Percentiles rank a stretch among this genome's conserved stretches.
Conservation (phyloP, 2,888 invertebrate genomes). For the Galerucella calmariensis region DNA sequence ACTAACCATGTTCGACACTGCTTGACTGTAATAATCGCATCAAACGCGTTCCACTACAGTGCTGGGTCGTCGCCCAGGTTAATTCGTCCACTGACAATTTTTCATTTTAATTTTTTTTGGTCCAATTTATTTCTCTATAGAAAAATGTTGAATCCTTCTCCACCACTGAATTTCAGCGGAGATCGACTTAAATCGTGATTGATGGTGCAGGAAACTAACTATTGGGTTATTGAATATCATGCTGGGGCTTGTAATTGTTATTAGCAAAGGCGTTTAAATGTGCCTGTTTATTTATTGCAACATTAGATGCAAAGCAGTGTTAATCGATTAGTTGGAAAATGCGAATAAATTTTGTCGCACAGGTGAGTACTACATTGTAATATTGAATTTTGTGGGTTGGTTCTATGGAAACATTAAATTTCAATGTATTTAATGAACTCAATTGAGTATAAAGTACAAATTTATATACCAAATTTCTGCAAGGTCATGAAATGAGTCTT, state of each 20-base stretch:
- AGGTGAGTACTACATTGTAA: conserved; percentile 20
- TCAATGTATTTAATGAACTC: too few species aligned
- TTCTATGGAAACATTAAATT: too few species aligned
- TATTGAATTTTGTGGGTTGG: background rate
- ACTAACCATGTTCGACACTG: too few species aligned
- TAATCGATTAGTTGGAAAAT: conserved; percentile 31
- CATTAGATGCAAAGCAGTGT: conserved; percentile 32
- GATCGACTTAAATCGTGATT: conserved; percentile 52
- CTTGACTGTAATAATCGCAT: too few species aligned
- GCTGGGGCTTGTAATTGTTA: conserved; percentile 59
- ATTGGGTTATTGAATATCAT: conserved; percentile 59
- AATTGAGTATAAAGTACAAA: too few species aligned
- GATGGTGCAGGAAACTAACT: conserved; percentile 62
- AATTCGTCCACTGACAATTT: too few species aligned
- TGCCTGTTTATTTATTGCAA: conserved; percentile 36
- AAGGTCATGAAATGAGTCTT: too few species aligned
- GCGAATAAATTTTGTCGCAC: conserved; percentile 20
- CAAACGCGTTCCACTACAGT: too few species aligned
- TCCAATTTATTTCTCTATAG: background rate
- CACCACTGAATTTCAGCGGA: conserved; percentile 31
- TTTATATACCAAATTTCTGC: too few species aligned
- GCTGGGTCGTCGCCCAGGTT: too few species aligned
- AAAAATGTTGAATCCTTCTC: conserved; percentile 5
- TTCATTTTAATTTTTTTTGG: too few species aligned
- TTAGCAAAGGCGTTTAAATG: conserved; percentile 44